A percentile compares a stretch with the other conserved stretches of the same genome.
Evolutionary conservation across 1,140 invertebrate genomes (phyloP).

Genomic region (Saccostrea glomerata): DNA sequence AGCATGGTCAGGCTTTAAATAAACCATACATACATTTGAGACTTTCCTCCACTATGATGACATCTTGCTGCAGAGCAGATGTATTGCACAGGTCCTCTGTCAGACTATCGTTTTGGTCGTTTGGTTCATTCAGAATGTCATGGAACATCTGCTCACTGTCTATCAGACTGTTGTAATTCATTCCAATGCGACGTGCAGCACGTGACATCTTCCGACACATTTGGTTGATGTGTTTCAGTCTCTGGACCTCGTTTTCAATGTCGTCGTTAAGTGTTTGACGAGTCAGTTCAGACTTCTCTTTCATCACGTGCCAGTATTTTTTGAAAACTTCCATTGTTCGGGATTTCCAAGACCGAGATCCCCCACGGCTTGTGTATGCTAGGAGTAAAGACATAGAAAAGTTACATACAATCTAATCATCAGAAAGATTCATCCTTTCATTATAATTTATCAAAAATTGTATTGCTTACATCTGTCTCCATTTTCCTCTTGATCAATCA

Average conservation of each 20-base stretch:
- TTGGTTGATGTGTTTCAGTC: constrained; percentile 51
- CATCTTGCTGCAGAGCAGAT: constrained; percentile 51
- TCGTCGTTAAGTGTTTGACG: constrained; percentile 53
- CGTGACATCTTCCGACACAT: constrained; percentile 58
- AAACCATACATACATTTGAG: constrained; percentile 47
- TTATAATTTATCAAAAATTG: not conserved
- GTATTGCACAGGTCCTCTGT: constrained; percentile 52
- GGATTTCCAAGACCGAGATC: constrained; percentile 46
- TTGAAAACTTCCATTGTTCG: constrained; percentile 58
- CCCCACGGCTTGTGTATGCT: constrained; percentile 3
- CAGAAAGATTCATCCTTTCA: not conserved
- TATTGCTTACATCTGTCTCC: constrained; percentile 40
- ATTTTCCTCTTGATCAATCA: constrained; percentile 49
- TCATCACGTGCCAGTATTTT: constrained; percentile 58
- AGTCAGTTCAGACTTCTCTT: constrained; percentile 46
- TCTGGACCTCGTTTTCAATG: constrained; percentile 55
- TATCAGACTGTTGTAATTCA: constrained; percentile 51
- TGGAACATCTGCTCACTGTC: constrained; percentile 54
- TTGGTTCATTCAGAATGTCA: constrained; percentile 49
- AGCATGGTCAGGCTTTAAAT: not conserved
- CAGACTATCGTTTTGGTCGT: constrained; percentile 51
- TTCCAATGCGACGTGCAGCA: constrained; percentile 51
- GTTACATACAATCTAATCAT: not conserved
- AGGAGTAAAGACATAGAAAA: not conserved
- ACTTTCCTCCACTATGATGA: constrained; percentile 51